A percentile compares a stretch with the other conserved stretches of the same genome.
Conservation (phyloP, 2,797 vertebrate genomes). For the Menidia menidia region DNA sequence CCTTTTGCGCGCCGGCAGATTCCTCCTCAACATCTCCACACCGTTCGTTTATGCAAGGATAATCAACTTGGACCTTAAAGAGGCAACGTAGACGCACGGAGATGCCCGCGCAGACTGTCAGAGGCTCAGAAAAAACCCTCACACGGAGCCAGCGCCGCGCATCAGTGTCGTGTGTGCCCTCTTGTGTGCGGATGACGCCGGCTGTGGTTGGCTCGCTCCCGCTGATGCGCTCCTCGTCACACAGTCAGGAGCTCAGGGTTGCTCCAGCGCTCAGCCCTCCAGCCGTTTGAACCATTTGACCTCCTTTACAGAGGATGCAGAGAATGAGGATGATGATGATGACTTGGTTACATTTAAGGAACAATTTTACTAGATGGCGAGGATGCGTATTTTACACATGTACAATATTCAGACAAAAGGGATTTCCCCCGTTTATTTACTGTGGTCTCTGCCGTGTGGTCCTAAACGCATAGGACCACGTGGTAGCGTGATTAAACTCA, state of each 20-base stretch:
- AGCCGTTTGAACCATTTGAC: slow-evolving; percentile 49
- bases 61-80: slow-evolving; percentile 15
- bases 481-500: slow-evolving; percentile 2
- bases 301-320: slow-evolving; percentile 24
- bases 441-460: background rate
- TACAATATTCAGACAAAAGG: background rate
- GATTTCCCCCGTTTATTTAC: background rate
- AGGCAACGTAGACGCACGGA: background rate
- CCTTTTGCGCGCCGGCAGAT: slow-evolving; percentile 58
- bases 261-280: slow-evolving; percentile 50
- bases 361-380: background rate
- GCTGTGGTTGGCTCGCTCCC: slow-evolving; percentile 75
- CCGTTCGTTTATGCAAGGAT: background rate
- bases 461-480: slow-evolving; percentile 1
- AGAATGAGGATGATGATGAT: slow-evolving; percentile 3
- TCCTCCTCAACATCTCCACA: slow-evolving; percentile 49
- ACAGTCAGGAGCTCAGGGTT: slow-evolving; percentile 54
- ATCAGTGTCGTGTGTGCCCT: slow-evolving; percentile 56
- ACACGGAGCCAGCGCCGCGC: slow-evolving; percentile 55
- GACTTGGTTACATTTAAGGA: background rate
- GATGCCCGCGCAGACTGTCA: slow-evolving; percentile 9
- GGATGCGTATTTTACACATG: background rate
- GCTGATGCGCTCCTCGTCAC: slow-evolving; percentile 77
- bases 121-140: slow-evolving; percentile 28
- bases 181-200: slow-evolving; percentile 74